phyloP scores from a whole-genome alignment of 2,113 vertebrate genomes.

The Motacilla alba region DNA sequence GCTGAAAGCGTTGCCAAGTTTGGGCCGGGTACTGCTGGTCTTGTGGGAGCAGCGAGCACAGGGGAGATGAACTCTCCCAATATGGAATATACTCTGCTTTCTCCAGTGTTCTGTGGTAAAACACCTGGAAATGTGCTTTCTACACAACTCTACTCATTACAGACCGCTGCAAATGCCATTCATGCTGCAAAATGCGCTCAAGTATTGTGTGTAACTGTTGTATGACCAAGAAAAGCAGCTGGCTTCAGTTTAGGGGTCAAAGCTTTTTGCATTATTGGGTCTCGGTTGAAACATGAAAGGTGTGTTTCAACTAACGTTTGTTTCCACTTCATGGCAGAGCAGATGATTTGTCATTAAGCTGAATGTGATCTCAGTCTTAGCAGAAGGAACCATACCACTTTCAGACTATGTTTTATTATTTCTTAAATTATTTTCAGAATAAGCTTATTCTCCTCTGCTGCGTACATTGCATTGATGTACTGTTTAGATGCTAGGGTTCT shows the following conservation, averaged over 20 bases:
- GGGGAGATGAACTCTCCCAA: neutral
- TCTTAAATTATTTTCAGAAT: neutral
- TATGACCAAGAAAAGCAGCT: neutral
- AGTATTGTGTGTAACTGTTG: neutral
- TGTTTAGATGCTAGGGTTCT: neutral
- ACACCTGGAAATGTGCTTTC: neutral
- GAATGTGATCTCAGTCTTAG: neutral
- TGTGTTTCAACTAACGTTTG: neutral
- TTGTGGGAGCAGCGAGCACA: neutral
- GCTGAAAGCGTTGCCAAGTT: constrained; percentile 31
- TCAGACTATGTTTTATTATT: neutral
- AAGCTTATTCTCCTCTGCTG: neutral
- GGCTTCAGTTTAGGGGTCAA: neutral
- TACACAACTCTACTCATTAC: neutral
- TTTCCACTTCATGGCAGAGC: neutral
- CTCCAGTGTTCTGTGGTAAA: neutral
- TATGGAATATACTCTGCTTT: neutral
- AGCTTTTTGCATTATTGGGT: neutral
- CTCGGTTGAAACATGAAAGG: neutral
- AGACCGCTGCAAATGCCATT: neutral
- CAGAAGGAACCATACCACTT: neutral
- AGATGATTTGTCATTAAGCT: neutral
- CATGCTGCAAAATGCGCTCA: neutral
- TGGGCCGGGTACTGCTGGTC: neutral
- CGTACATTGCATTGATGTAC: neutral